Conservation (phyloP, 2,797 vertebrate species). For the Morus bassanus region DNA sequence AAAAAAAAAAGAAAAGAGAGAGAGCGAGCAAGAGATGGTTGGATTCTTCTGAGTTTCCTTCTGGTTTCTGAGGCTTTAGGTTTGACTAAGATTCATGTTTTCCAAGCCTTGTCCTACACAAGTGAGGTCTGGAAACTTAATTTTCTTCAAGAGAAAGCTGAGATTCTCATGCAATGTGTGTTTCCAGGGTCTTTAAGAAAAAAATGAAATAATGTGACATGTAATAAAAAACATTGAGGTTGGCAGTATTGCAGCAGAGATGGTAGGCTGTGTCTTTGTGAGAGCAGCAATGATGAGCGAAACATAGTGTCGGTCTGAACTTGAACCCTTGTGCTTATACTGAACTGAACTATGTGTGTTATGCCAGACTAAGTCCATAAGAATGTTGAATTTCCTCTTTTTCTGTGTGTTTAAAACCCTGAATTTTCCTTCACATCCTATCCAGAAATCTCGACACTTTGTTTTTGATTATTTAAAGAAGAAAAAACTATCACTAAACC, state of each 20-base stretch:
- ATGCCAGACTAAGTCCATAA: background rate
- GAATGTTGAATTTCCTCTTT: background rate
- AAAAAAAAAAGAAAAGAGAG: no score
- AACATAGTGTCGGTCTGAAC: background rate
- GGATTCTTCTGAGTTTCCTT: background rate
- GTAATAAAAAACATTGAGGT: background rate
- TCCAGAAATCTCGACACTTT: background rate
- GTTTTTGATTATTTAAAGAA: background rate
- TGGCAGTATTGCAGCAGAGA: background rate
- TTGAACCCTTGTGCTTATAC: background rate
- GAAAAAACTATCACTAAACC: background rate
- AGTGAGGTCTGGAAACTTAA: slow-evolving; percentile 12
- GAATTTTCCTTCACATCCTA: background rate
- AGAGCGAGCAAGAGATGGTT: background rate
- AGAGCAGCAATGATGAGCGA: background rate
- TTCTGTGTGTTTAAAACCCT: background rate
- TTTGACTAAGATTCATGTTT: slow-evolving; percentile 21
- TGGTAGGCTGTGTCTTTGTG: background rate
- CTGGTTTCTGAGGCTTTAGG: background rate
- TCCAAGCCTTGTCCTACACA: background rate
- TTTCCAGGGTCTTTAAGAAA: slow-evolving; percentile 5
- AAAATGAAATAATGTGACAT: background rate
- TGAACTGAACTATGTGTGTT: background rate
- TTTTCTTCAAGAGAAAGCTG: slow-evolving; percentile 20
- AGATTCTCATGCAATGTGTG: background rate